Evolutionary conservation across 2,113 vertebrate genomes (phyloP).

Genomic region (Chunga burmeisteri): DNA sequence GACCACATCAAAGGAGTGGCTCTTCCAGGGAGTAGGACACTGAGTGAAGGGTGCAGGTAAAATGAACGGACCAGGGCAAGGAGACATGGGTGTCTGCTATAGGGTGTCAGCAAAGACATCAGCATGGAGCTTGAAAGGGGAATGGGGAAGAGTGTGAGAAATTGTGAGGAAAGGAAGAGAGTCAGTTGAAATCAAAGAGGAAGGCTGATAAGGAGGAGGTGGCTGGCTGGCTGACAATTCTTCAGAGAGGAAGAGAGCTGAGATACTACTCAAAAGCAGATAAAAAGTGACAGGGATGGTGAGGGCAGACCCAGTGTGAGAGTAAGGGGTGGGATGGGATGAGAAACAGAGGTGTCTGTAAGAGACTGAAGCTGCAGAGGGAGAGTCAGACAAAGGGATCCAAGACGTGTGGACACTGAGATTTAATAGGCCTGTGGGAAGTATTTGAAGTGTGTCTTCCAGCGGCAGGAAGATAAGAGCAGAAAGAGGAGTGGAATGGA

Average conservation of each 20-base stretch:
- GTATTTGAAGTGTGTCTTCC: background rate
- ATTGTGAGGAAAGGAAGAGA: background rate
- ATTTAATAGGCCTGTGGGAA: background rate
- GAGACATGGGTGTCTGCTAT: background rate
- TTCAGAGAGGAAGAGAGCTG: background rate
- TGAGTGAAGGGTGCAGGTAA: background rate
- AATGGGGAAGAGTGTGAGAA: background rate
- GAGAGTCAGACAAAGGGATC: background rate
- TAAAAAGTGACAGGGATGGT: background rate
- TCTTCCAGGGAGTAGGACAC: background rate
- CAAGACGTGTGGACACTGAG: background rate
- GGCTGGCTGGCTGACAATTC: background rate
- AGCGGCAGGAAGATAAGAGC: background rate
- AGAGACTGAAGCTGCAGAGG: background rate
- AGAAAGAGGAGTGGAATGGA: background rate
- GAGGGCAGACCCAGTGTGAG: background rate
- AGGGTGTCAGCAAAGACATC: background rate
- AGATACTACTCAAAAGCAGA: background rate
- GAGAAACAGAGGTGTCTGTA: background rate
- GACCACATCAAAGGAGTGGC: background rate
- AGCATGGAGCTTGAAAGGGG: background rate
- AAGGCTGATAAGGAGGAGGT: background rate
- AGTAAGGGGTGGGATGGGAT: background rate
- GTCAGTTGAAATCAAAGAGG: background rate
- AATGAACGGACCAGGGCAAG: background rate